phyloP scores from a whole-genome alignment of 2,888 invertebrate species.

The Incurvaria masculella region DNA sequence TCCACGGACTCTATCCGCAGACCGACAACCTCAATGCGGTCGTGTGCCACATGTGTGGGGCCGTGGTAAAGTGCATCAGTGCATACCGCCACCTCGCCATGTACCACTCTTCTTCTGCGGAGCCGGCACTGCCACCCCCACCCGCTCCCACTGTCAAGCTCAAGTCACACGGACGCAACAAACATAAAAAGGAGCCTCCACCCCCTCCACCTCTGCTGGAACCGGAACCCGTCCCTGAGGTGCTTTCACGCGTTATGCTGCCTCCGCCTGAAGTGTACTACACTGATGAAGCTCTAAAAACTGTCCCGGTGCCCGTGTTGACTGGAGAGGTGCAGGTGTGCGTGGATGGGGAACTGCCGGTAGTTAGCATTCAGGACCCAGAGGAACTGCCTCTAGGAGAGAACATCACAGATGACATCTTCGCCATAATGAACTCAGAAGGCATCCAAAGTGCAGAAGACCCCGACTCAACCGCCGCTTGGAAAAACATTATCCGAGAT shows the following conservation, averaged over 20 bases:
- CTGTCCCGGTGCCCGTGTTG: slow-evolving; percentile 29
- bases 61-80: slow-evolving; percentile 75
- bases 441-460: slow-evolving; percentile 51
- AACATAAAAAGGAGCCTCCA: slow-evolving; percentile 41
- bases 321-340: slow-evolving; percentile 44
- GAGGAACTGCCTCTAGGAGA: slow-evolving; percentile 48
- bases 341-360: slow-evolving; percentile 47
- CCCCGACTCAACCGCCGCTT: slow-evolving; percentile 44
- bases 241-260: slow-evolving; percentile 23
- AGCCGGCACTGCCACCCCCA: slow-evolving; percentile 44
- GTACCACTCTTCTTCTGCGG: slow-evolving; percentile 40
- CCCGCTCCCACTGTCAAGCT: slow-evolving; percentile 31
- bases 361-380: slow-evolving; percentile 52
- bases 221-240: slow-evolving; percentile 12
- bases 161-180: slow-evolving; percentile 32
- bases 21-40: slow-evolving; percentile 73
- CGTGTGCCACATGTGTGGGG: slow-evolving; percentile 74
- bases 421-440: slow-evolving; percentile 51
- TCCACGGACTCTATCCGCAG: slow-evolving; percentile 76
- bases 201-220: slow-evolving; percentile 32
- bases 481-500: slow-evolving; percentile 51
- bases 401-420: slow-evolving; percentile 48
- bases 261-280: slow-evolving; percentile 37
- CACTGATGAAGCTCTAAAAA: slow-evolving; percentile 27
- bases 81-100: slow-evolving; percentile 69